Base-by-base conservation (phyloP, 2,888 invertebrate species). In the Leptinotarsa tumamoca region DNA sequence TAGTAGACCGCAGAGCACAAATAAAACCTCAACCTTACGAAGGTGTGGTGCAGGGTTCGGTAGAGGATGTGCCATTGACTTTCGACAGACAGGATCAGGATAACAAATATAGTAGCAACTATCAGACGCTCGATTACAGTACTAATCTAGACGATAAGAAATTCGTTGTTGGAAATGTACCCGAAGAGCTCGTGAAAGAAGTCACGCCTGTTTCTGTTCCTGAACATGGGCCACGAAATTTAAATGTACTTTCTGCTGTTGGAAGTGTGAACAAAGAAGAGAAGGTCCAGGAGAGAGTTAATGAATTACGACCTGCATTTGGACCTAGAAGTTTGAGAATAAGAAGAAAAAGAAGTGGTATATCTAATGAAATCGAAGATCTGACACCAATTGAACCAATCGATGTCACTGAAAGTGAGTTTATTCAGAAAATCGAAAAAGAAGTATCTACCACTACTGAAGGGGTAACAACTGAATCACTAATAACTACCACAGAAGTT, bases 131-230 rank as follows among this genome's bases (percentile, higher is more conserved):
- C 14, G 68, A 68, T 27, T 68, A 67, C 21, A 69, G 69, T 33
- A n/a, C 33, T n/a, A 54, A 56, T 49, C 21, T 50, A 49, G 63
- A 74, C 21, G 77, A 76, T 17, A 78, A 84, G 68, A 91, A 93
- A 84, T 93, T 93, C 85, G 93, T 93, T 0, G 93, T 93, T 2
- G 93, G 93, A 0, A 93, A 90, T 82, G 89, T 93, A 1, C 92
- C 92, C 0, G 92, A 93, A 84, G 92, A 92, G 76, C 83, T 78
- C 10, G 75, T 80, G 4, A 79, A 82, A n/a, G 88, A 90, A 50
- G 90, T 88, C 2, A 91, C 92, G 2, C 91, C 92, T 0, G 91
- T 90, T 4, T 90, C 91, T 5, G 92, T 93, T 4, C 92, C 93
- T 0, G 93, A 93, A 86, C 93, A 93, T 85, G 93, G 93, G 1